These are phyloP conservation scores for Pardalotus punctatus DNA, from an alignment of 2,113 vertebrate species.

Conservation along the genomic window DNA sequence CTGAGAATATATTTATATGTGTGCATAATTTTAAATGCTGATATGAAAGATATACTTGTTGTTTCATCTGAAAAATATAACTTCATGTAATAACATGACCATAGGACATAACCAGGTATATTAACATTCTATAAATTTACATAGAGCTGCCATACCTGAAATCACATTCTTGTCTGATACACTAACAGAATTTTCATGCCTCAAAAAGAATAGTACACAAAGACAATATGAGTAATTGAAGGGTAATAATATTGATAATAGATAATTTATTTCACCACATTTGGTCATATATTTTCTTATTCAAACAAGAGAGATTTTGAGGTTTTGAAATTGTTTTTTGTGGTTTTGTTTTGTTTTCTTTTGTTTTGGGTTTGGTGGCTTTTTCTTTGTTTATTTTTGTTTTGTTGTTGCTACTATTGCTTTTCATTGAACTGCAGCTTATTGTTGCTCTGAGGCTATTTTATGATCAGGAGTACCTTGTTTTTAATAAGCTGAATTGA, in stretches of 20 bases:
- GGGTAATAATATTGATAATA: not conserved
- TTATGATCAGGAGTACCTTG: not conserved
- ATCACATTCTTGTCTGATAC: not conserved
- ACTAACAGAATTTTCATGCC: not conserved
- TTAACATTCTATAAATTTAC: not conserved
- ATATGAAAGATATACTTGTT: not conserved
- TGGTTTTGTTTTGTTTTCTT: not conserved
- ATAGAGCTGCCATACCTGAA: not conserved
- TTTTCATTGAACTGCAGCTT: not conserved
- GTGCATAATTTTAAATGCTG: not conserved
- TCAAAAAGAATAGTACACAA: not conserved
- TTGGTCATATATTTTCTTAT: not conserved
- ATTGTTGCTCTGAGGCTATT: not conserved
- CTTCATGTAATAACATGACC: not conserved
- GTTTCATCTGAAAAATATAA: not conserved
- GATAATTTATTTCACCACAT: not conserved
- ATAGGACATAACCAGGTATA: not conserved
- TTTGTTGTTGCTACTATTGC: not conserved
- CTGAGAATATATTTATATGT: not conserved
- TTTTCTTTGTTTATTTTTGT: not conserved
- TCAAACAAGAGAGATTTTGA: not conserved
- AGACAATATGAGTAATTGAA: not conserved
- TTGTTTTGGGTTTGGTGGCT: not conserved
- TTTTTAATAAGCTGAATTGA: conserved; percentile 16
- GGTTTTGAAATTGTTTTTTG: not conserved